A percentile compares a stretch with the other conserved stretches of the same genome.
These are phyloP conservation scores for Ptilonorhynchus violaceus DNA, from an alignment of 2,113 vertebrate genomes.

Conservation along the genomic window DNA sequence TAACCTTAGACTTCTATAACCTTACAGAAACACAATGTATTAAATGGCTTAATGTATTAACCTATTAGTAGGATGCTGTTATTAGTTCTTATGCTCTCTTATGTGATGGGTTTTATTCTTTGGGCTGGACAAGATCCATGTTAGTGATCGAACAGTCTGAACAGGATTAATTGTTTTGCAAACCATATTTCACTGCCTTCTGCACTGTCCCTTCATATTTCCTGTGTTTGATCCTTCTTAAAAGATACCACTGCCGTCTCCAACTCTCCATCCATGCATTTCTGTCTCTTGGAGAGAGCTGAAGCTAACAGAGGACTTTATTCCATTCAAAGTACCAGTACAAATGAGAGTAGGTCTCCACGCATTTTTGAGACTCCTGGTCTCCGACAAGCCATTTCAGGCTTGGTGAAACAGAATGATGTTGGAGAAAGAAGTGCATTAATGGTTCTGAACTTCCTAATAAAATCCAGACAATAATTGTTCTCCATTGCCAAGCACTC, in stretches of 20 bases:
- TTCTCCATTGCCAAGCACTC: neutral
- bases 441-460: neutral
- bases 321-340: neutral
- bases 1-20: neutral
- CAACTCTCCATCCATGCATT: neutral
- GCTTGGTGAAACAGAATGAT: neutral
- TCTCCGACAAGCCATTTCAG: neutral
- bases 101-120: neutral
- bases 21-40: neutral
- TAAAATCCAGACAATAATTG: neutral
- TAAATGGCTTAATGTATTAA: neutral
- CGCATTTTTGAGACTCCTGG: neutral
- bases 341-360: neutral
- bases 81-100: neutral
- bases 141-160: neutral
- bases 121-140: neutral
- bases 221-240: neutral
- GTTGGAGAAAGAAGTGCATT: neutral
- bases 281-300: neutral
- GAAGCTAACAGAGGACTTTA: neutral
- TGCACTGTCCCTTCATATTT: neutral
- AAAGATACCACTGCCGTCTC: neutral
- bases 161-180: neutral
- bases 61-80: neutral
- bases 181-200: neutral